Base-by-base conservation (phyloP, 2,797 vertebrate species). In the Manis pentadactyla region DNA sequence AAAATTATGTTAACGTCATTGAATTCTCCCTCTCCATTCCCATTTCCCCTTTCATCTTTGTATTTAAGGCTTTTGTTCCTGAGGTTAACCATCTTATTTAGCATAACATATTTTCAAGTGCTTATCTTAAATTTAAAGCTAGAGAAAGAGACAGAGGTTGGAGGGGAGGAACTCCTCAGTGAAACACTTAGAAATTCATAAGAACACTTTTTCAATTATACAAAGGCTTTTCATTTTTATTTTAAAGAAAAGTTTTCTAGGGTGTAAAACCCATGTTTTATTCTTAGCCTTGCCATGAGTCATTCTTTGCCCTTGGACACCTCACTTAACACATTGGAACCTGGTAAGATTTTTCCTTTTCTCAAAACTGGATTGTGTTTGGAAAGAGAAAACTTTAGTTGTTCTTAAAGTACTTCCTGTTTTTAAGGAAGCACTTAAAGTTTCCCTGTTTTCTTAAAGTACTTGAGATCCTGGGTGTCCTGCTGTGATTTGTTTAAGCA, bases 281-380 rank as follows among this genome's bases (percentile, higher is more conserved):
- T 98, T 98, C 94, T 97, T 97, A 93, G 95, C n/a, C 66, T 93
- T 89, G 61, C n/a, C 23, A 42, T 97, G 96, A 97, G 86, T 97
- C 97, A 97, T 78, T 93, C 90, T 94, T 51, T 96, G 94, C 81
- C 93, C 96, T 97, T 97, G 61, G 79, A 82, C 93, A 97, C 94
- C 89, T 96, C 59, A 71, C 71, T 96, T 93, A 97, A 94, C 92
- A 88, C 73, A 4, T 37, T 97, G 68, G 96, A 96, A 96, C 97
- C 97, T 96, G 92, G 89, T 91, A 96, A 96, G 75, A 89, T 39
- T 92, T 92, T 95, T 82, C 66, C 3, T 68, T 95, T 93, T 81
- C 63, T 55, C 66, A 42, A 93, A 97, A 93, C 85, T 85, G 82
- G 69, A 79, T 92, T 82, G 77, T 95, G 83, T 96, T 90, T 94